Conservation (phyloP, 2,113 vertebrate genomes). For the Eurystomus gularis region DNA sequence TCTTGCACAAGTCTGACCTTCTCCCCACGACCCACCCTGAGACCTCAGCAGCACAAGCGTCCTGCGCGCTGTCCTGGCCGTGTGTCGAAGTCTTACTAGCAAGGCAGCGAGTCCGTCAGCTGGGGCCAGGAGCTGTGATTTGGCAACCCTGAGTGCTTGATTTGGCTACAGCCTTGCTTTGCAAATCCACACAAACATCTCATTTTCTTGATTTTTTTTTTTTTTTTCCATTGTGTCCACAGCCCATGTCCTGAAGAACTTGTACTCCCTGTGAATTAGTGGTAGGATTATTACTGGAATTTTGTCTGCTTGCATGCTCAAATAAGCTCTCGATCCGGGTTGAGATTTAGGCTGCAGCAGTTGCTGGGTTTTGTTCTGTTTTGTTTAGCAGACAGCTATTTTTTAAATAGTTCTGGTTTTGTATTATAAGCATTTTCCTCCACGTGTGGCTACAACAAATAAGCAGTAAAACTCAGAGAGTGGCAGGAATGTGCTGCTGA, state of each 20-base stretch:
- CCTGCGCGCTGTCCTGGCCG: rapidly evolving
- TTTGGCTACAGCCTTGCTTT: background rate
- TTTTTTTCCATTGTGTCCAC: background rate
- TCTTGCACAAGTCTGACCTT: background rate
- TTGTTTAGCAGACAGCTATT: background rate
- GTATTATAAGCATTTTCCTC: background rate
- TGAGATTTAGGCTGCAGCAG: background rate
- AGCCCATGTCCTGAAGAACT: background rate
- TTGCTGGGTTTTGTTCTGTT: background rate
- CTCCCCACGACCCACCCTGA: background rate
- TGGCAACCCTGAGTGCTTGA: background rate
- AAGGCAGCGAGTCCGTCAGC: background rate
- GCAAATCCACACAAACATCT: background rate
- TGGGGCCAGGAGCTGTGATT: background rate
- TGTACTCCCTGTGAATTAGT: background rate
- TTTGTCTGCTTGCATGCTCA: background rate
- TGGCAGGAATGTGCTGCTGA: background rate
- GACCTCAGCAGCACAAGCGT: background rate
- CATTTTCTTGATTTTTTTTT: background rate
- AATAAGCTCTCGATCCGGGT: background rate
- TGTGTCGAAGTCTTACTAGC: background rate
- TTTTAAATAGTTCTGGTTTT: background rate
- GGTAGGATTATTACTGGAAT: background rate
- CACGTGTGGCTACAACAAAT: background rate
- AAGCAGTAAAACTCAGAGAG: background rate